Evolutionary conservation across 2,797 vertebrate genomes (phyloP).

Genomic region (Staurois parvus): DNA sequence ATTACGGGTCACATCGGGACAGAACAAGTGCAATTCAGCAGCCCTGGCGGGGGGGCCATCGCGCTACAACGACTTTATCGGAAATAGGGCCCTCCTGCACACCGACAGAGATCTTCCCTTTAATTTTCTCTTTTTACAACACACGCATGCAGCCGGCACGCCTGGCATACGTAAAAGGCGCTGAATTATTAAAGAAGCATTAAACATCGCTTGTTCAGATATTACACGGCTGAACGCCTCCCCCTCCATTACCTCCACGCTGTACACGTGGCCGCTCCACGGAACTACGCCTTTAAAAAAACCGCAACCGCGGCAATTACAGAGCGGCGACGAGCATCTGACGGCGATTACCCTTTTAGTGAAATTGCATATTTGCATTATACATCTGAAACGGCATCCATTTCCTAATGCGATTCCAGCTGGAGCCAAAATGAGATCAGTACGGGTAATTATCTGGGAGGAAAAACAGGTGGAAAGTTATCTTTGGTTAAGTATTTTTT

Average conservation of each 20-base stretch:
- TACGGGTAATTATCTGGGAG: slow-evolving; percentile 15
- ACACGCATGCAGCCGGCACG: too few relatives aligned
- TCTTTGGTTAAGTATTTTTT: too few relatives aligned
- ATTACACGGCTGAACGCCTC: slow-evolving; percentile 18
- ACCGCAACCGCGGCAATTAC: slow-evolving; percentile 22
- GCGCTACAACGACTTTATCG: too few relatives aligned
- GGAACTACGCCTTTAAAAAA: slow-evolving; percentile 19
- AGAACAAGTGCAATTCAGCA: too few relatives aligned
- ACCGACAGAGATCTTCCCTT: too few relatives aligned
- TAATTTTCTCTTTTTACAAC: too few relatives aligned
- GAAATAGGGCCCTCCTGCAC: too few relatives aligned
- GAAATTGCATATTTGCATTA: slow-evolving; percentile 47
- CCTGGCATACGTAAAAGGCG: background rate
- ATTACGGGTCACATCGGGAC: too few relatives aligned
- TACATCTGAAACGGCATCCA: slow-evolving; percentile 18
- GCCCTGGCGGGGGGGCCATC: too few relatives aligned
- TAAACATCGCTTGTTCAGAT: background rate
- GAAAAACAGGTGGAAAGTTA: slow-evolving; percentile 5
- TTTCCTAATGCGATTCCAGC: slow-evolving; percentile 50
- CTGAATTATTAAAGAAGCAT: slow-evolving; percentile 11
- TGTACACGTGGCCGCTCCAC: background rate
- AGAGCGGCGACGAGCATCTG: background rate
- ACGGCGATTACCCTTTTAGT: slow-evolving; percentile 43
- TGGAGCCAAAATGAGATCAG: slow-evolving; percentile 13
- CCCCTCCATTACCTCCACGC: background rate